These are phyloP conservation scores for Thamnophis elegans DNA, from an alignment of 2,797 vertebrate species.

Conservation along the genomic window DNA sequence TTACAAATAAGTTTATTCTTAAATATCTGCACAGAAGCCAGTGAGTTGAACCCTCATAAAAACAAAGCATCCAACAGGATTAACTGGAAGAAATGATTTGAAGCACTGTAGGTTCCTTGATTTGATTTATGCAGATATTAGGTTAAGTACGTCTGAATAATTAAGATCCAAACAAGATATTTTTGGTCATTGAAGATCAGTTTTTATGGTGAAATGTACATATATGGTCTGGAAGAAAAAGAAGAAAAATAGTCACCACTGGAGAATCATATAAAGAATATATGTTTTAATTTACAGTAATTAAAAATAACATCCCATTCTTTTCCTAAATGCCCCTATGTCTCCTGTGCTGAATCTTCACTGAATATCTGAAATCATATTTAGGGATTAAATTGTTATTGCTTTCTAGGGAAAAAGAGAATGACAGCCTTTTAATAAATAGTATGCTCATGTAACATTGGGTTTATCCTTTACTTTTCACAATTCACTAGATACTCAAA, in stretches of 20 bases:
- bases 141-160: background rate
- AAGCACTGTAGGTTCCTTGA: background rate
- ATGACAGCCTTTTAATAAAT: background rate
- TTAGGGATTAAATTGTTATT: background rate
- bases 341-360: background rate
- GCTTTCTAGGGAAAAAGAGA: background rate
- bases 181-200: background rate
- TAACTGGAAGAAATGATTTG: background rate
- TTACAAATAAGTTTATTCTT: conserved; percentile 26
- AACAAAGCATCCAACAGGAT: conserved; percentile 19
- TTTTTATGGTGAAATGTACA: conserved; percentile 1
- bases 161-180: background rate
- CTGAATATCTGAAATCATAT: background rate
- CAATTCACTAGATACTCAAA: background rate
- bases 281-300: background rate
- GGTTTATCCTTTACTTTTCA: background rate
- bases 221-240: conserved; percentile 61
- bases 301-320: background rate
- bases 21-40: conserved; percentile 30
- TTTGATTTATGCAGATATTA: conserved; percentile 21
- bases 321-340: background rate
- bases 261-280: background rate
- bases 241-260: conserved; percentile 31
- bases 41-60: conserved; percentile 13
- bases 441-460: background rate